Evolutionary conservation across 2,888 invertebrate species (phyloP), one percentile per base, ranked within the genome.

Genomic region (Lithosia quadra): DNA sequence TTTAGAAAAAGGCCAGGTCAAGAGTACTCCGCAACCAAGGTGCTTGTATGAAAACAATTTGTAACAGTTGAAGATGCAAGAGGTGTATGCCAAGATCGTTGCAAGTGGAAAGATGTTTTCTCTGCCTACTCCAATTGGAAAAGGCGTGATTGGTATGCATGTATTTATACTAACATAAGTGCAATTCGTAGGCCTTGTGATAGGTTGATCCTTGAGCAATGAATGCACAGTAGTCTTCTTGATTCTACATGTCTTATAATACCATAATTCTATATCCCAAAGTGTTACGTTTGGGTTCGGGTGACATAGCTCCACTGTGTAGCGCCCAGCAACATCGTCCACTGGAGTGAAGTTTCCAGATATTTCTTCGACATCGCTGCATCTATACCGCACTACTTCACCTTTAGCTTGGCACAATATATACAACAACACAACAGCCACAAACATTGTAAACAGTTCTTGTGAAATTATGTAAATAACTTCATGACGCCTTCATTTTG

Each of bases 281-380:
- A 56, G 21, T 0, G 74, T 82, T 11, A 76, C 68, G 0, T 75
- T 73, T 2, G 73, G 74, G 13, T 78, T 73, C 2, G 74, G 24
- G 0, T 84, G 84, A 71, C 92, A 92, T 75, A 87, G 85, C 62
- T 88, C 81, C 5, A 87, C 79, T 5, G 71, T 79, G 73, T 91
- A 92, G 9, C 92, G 84, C n/a, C 89, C 91, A 5, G 34, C 58
- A 0, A 88, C 81, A 0, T 80, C 79, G 1, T 56, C 21, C 0
- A 85, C 78, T 0, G 84, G 84, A 43, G 69, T 75, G 36, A 91
- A 82, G 11, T 80, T 79, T 67, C 84, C 73, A 8, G 65, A 61
- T 10, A 74, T 65, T 10, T 22, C 39, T 5, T 58, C 73, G 13
- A 60, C 67, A n/a, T 84, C 78, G 58, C 78, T 84, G 72, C 91